Conservation (phyloP, 2,113 vertebrate species). For the Misgurnus mizolepis region DNA sequence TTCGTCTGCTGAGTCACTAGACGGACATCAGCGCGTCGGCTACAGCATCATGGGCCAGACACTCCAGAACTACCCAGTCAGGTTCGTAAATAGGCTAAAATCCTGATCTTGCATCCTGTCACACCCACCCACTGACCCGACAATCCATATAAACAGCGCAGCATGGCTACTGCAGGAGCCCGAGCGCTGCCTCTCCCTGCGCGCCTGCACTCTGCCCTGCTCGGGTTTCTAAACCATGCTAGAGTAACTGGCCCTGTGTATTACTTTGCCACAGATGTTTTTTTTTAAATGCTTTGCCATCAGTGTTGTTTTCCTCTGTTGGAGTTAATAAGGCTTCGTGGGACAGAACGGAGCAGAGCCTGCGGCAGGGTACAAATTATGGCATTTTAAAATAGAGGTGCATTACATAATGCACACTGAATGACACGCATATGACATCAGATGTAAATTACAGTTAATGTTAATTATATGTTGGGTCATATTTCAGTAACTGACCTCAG, state of each 20-base stretch:
- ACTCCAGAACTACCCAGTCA: constrained; percentile 25
- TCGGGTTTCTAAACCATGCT: constrained; percentile 22
- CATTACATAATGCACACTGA: background rate
- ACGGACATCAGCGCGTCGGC: constrained; percentile 59
- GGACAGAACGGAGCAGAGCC: background rate
- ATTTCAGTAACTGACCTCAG: background rate
- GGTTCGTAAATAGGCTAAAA: constrained; percentile 22
- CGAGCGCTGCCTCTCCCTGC: background rate
- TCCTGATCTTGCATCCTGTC: constrained; percentile 22
- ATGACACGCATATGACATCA: background rate
- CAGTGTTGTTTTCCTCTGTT: background rate
- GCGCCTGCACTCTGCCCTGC: constrained; percentile 13
- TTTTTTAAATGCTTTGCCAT: constrained; percentile 16
- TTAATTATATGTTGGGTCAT: background rate
- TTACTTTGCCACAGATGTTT: constrained; percentile 5
- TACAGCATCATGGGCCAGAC: constrained; percentile 43
- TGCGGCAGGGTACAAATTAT: constrained; percentile 14
- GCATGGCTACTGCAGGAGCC: background rate
- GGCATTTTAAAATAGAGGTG: constrained; percentile 8
- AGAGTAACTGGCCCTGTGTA: constrained; percentile 10
- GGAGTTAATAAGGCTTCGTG: constrained; percentile 16
- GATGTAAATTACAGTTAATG: background rate
- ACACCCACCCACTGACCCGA: background rate
- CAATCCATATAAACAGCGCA: background rate
- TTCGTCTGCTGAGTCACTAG: constrained; percentile 70